Evolutionary conservation across 1,140 invertebrate species (phyloP).

Genomic region (Lanistes nyassanus): DNA sequence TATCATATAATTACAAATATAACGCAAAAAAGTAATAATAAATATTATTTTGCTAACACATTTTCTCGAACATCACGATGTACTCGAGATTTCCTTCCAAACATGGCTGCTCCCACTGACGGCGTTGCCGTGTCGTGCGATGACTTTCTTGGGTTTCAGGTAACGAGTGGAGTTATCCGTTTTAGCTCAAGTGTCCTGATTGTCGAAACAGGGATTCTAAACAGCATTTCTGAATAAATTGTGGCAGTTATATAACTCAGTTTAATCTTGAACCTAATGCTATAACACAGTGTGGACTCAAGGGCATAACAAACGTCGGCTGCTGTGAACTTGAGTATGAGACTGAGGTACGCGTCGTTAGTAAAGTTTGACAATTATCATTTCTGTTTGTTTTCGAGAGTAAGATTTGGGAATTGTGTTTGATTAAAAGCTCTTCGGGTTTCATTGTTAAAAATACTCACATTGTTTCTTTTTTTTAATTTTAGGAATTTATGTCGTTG

Average conservation of each 20-base stretch:
- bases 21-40: not conserved
- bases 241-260: too few species aligned
- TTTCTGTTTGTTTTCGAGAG: not conserved
- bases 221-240: too few species aligned
- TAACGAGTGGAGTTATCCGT: not conserved
- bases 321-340: too few species aligned
- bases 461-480: not conserved
- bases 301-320: not conserved
- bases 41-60: not conserved
- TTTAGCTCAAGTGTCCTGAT: too few species aligned
- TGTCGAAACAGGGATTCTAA: too few species aligned
- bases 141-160: slow-evolving; percentile 56
- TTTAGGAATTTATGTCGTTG: too few species aligned
- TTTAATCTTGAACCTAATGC: too few species aligned
- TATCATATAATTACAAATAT: slow-evolving; percentile 11
- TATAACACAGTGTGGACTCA: too few species aligned
- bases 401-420: not conserved
- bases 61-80: slow-evolving; percentile 5
- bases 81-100: slow-evolving; percentile 27
- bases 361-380: not conserved
- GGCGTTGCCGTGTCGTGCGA: slow-evolving; percentile 41
- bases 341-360: not conserved
- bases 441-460: not conserved
- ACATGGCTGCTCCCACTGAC: slow-evolving; percentile 53
- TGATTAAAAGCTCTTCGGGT: not conserved